Evolutionary conservation across 2,113 vertebrate genomes (phyloP), one percentile per base, ranked within the genome.

Genomic region (Siphamia tubifer): DNA sequence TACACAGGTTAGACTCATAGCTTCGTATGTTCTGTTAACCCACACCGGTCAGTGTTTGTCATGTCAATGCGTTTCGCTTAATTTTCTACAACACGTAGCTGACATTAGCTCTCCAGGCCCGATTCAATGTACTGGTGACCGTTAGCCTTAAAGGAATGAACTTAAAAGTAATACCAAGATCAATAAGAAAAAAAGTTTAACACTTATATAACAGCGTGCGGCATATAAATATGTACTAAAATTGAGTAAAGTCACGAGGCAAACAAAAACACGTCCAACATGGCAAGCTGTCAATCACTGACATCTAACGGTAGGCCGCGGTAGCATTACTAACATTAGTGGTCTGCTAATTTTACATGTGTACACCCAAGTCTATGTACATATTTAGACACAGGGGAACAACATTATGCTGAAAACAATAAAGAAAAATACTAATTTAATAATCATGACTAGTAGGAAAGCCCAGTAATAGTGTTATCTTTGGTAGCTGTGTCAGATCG

Each of bases 291-390:
- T 74, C 85, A 75, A 70, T 72, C 81, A 68, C 75, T 79, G 74
- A 84, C 80, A 81, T 82, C 78, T 72, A 78, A 80, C 39, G 57
- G 71, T 17, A 66, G 75, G 77, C 80, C 79, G 21, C 3, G 56
- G 66, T 31, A 72, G 66, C 77, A 47, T 54, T 25, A 38, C 49
- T 49, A 54, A 8, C 56, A 25, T 27, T 16, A 15, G 24, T 54
- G 49, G 8, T 52, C 40, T 24, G 43, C 19, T 61, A 43, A 64
- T 62, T 35, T 19, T 65, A 24, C 40, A 57, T 34, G 34, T 27
- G 13, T 30, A 6, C 10, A 12, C 17, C 8, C 10, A 9, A 2
- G 8, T 19, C 5, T 8, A 13, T 12, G 1, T 2, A n/a, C 36
- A 13, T 16, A 8, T 6, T 10, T 34, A 4, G 8, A 31, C 11